These are phyloP conservation scores for Augiades crinisus DNA, from an alignment of 2,888 invertebrate species.

Conservation along the genomic window DNA sequence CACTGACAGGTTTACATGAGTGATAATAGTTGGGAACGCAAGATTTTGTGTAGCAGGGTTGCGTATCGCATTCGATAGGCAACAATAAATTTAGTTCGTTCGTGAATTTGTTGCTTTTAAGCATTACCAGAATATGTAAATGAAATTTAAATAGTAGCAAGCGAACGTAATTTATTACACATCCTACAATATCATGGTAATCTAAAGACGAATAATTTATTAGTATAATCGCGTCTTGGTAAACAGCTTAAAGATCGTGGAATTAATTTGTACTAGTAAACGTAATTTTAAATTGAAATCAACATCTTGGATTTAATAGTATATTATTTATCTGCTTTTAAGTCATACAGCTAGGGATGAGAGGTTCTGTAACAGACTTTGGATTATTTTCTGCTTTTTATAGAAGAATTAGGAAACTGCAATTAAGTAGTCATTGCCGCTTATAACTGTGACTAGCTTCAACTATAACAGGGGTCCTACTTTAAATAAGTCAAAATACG, in stretches of 20 bases:
- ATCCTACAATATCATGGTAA: background rate
- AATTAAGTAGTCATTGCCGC: no score
- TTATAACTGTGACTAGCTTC: no score
- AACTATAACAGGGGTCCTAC: no score
- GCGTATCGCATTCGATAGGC: background rate
- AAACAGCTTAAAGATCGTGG: constrained; percentile 11
- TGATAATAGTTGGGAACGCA: constrained; percentile 38
- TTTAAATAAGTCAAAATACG: no score
- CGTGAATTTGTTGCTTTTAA: no score
- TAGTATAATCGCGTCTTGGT: constrained; percentile 7
- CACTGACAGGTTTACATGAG: constrained; percentile 36
- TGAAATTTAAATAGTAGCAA: background rate
- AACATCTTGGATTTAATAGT: background rate
- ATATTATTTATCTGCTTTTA: no score
- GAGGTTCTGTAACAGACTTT: no score
- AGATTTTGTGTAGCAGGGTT: constrained; percentile 17
- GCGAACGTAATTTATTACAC: background rate
- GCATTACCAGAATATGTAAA: background rate
- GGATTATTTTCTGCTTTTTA: no score
- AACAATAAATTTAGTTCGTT: constrained; percentile 15
- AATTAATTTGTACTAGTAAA: background rate
- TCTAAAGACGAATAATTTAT: constrained; percentile 8
- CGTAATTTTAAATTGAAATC: background rate
- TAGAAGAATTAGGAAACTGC: no score
- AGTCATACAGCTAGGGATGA: no score